phyloP scores from a whole-genome alignment of 30 jellyfish, hydroid and myxozoan genomes.

The Sanderia malayensis region DNA sequence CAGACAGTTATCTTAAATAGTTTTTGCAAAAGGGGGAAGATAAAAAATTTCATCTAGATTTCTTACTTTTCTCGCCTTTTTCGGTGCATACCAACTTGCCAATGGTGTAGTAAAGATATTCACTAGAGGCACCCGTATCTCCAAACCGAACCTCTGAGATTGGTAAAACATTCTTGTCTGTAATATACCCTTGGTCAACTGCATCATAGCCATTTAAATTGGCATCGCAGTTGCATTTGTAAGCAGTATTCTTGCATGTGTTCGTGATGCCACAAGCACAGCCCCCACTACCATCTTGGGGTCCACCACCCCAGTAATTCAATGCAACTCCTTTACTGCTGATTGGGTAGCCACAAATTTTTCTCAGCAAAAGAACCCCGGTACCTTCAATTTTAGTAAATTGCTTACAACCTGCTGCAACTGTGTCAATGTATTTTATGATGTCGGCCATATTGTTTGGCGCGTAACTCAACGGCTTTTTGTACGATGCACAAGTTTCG shows the following conservation, averaged over 20 bases:
- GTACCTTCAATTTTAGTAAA: background rate
- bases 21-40: too few relatives aligned
- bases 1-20: too few relatives aligned
- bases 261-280: background rate
- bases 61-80: too few relatives aligned
- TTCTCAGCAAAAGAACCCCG: background rate
- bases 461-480: background rate
- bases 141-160: background rate
- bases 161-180: background rate
- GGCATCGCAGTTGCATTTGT: background rate
- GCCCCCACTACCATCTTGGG: background rate
- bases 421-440: background rate
- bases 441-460: background rate
- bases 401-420: background rate
- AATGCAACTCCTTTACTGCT: background rate
- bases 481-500: background rate
- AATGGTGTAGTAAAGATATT: background rate
- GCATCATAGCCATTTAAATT: background rate
- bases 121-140: background rate
- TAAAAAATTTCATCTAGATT: too few relatives aligned
- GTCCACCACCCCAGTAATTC: constrained; percentile 3
- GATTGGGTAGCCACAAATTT: background rate
- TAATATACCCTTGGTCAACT: background rate
- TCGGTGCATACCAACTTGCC: background rate
- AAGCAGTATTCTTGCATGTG: background rate